Conservation (phyloP, 2,113 vertebrate species). For the Hystrix brachyura region DNA sequence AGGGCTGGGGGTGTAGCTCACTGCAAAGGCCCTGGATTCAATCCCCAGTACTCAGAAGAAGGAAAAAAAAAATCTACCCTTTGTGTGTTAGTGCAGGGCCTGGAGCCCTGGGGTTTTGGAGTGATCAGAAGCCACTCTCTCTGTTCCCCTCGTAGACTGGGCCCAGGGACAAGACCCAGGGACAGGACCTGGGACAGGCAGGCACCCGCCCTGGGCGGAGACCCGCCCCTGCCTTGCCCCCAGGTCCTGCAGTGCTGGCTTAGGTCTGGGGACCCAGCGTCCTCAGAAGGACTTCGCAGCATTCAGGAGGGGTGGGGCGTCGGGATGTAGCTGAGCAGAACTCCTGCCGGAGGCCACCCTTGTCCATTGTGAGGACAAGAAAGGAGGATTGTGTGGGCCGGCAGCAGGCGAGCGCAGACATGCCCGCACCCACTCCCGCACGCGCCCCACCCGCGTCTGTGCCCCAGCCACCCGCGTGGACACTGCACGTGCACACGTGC, state of each 20-base stretch:
- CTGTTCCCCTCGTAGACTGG: neutral
- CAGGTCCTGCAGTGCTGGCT: neutral
- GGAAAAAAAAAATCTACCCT: neutral
- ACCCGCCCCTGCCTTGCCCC: neutral
- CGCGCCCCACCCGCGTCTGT: neutral
- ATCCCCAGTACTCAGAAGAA: neutral
- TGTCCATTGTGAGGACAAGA: constrained; percentile 67
- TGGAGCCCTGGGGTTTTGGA: neutral
- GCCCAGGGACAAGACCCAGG: neutral
- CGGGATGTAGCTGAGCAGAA: neutral
- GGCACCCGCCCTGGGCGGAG: neutral
- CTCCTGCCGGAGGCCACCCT: neutral
- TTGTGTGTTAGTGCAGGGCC: neutral
- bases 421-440: neutral
- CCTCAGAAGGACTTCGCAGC: neutral
- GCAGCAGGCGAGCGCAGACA: neutral
- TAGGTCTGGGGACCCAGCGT: neutral
- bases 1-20: neutral
- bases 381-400: constrained; percentile 23
- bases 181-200: neutral
- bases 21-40: neutral
- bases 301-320: neutral
- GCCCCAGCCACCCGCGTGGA: neutral
- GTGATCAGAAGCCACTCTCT: neutral
- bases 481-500: neutral